These are phyloP conservation scores for Philopedon plagiatum DNA, from an alignment of 2,888 invertebrate genomes.

Conservation along the genomic window DNA sequence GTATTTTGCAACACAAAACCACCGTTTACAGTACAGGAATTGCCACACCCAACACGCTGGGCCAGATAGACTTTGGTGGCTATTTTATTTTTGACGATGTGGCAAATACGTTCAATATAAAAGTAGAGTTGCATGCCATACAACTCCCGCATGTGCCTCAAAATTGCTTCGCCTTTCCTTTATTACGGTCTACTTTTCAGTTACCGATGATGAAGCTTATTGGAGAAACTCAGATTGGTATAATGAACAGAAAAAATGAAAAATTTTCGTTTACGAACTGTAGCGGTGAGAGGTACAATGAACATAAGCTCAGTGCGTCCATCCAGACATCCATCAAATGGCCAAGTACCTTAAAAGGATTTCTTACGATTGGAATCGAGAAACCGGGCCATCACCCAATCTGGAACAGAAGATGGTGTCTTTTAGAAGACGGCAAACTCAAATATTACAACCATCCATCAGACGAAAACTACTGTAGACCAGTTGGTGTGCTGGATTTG, in stretches of 20 bases:
- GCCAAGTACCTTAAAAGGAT: constrained; percentile 15
- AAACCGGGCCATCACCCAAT: constrained; percentile 4
- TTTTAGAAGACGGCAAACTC: constrained; percentile 4
- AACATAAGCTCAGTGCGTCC: constrained; percentile 13
- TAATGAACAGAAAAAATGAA: constrained; percentile 4
- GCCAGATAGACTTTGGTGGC: constrained; percentile 26
- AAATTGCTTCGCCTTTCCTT: background rate
- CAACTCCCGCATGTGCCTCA: background rate
- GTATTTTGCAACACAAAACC: constrained; percentile 21
- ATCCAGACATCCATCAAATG: constrained; percentile 14
- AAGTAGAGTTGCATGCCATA: constrained; percentile 14
- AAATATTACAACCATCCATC: constrained; percentile 19
- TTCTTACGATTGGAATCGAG: constrained; percentile 19
- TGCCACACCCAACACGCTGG: constrained; percentile 16
- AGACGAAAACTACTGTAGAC: constrained; percentile 17
- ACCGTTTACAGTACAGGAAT: constrained; percentile 25
- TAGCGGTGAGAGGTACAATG: background rate
- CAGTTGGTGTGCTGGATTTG: constrained; percentile 1
- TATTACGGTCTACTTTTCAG: background rate
- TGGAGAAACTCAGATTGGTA: constrained; percentile 22
- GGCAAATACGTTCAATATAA: constrained; percentile 23
- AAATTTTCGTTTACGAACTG: background rate
- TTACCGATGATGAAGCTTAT: constrained; percentile 22
- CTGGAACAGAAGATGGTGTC: constrained; percentile 33
- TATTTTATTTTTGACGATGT: constrained; percentile 18